These are phyloP conservation scores for Himalopsyche anomala DNA, from an alignment of 2,888 invertebrate species.

Conservation along the genomic window DNA sequence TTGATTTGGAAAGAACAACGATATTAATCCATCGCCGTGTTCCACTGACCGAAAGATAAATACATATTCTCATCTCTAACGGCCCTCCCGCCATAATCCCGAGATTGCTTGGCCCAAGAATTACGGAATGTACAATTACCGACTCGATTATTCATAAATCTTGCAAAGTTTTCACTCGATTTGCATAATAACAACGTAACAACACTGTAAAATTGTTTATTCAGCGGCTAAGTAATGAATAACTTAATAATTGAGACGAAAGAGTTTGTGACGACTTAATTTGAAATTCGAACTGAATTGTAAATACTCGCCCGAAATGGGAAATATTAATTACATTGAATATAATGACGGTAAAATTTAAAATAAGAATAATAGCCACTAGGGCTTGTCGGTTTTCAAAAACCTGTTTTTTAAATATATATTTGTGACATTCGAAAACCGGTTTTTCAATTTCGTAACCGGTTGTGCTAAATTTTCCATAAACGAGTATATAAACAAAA, in stretches of 20 bases:
- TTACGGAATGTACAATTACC: conserved; percentile 17
- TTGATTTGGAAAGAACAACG: too few species aligned
- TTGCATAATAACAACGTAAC: conserved; percentile 37
- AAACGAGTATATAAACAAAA: too few species aligned
- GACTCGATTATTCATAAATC: conserved; percentile 6
- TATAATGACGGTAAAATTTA: too few species aligned
- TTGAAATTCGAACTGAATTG: background rate
- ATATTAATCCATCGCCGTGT: background rate
- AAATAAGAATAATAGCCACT: too few species aligned
- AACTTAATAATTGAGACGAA: background rate
- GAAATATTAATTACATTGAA: too few species aligned
- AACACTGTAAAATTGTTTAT: conserved; percentile 16
- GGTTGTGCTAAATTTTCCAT: too few species aligned
- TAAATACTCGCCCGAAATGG: background rate
- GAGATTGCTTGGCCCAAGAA: conserved; percentile 24
- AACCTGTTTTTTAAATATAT: too few species aligned
- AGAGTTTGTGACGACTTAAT: background rate
- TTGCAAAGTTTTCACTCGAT: conserved; percentile 35
- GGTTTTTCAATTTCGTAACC: too few species aligned
- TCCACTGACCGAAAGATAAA: background rate
- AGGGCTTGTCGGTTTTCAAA: too few species aligned
- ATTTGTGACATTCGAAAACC: too few species aligned
- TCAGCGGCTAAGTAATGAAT: conserved; percentile 23
- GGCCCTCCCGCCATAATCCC: background rate
- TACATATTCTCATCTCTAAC: background rate